Base-by-base conservation (phyloP, 2,888 invertebrate genomes). In the Heteropelma amictum region DNA sequence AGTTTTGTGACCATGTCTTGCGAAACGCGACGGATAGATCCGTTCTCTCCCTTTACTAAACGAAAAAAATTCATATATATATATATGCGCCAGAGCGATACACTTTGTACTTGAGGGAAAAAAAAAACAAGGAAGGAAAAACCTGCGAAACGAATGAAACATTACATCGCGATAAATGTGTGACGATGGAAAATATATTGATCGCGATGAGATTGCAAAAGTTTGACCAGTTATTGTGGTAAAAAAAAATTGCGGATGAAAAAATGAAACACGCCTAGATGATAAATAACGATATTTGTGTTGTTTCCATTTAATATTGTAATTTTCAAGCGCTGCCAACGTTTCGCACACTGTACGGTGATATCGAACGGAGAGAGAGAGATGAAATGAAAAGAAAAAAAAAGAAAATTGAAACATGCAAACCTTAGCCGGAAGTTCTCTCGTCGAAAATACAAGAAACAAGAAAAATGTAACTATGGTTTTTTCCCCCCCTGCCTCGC, bases 211-310 rank as follows among this genome's bases (percentile, higher is more conserved):
- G 35, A 67, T 54, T 72, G 61, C 12, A 54, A 49, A 58, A 40
- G 54, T 67, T 67, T 17, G 65, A 71, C 61, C 71, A 33, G 65
- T 56, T n/a, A 71, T 71, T 65, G 65, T 74, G 65, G 71, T 71
- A 56, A 56, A 65, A 65, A 56, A 23, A 35, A 21, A 30, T 49
- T 47, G 7, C 1, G 23, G 6, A 1, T 10, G 21, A 38, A 8
- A 54, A 19, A 12, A 30, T 1, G 19, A 58, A 51, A 63, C 10
- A 64, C 53, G 54, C 38, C 58, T 64, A 69, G 64, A 58, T 58
- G 35, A 63, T 63, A 63, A 68, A 72, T 75, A 68, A 76, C 42
- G 58, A 76, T 76, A 76, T 76, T 72, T 72, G 63, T 70, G 71
- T 72, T 68, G 71, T 68, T 68, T 67, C 67, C 38, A 65, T 63